phyloP scores from a whole-genome alignment of 2,113 vertebrate species.

The Ginglymostoma cirratum region DNA sequence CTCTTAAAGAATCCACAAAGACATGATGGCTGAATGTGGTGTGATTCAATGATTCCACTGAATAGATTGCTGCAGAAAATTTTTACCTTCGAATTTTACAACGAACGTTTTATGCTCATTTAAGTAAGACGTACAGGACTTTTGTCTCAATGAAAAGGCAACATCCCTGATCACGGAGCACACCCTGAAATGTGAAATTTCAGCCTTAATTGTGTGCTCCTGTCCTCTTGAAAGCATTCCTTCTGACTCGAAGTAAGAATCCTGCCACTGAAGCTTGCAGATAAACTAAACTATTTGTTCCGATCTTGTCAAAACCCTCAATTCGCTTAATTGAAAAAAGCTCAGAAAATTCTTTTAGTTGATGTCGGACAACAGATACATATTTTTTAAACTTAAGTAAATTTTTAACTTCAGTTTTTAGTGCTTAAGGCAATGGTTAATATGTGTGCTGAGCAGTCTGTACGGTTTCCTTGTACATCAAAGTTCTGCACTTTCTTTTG shows the following conservation, averaged over 20 bases:
- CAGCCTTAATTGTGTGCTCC: neutral
- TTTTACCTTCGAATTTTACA: neutral
- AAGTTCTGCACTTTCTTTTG: neutral
- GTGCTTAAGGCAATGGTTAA: neutral
- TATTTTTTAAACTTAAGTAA: neutral
- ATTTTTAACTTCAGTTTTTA: neutral
- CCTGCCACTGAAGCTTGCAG: neutral
- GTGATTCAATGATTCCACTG: neutral
- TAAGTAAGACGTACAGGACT: neutral
- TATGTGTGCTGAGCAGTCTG: neutral
- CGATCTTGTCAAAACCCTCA: neutral
- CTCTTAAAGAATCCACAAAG: neutral
- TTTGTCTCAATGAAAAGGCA: neutral
- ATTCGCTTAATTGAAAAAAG: too few relatives aligned
- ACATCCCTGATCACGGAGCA: too few relatives aligned
- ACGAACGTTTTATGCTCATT: neutral
- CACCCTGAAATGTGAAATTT: too few relatives aligned
- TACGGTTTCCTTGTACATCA: neutral
- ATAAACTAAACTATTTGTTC: too few relatives aligned
- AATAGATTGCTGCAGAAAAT: neutral
- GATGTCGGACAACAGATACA: neutral
- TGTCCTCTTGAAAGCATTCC: neutral
- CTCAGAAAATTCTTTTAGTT: neutral
- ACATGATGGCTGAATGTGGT: neutral
- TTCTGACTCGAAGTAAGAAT: neutral